These are phyloP conservation scores for Norana najaformis DNA, from an alignment of 2,888 invertebrate genomes.

Conservation along the genomic window DNA sequence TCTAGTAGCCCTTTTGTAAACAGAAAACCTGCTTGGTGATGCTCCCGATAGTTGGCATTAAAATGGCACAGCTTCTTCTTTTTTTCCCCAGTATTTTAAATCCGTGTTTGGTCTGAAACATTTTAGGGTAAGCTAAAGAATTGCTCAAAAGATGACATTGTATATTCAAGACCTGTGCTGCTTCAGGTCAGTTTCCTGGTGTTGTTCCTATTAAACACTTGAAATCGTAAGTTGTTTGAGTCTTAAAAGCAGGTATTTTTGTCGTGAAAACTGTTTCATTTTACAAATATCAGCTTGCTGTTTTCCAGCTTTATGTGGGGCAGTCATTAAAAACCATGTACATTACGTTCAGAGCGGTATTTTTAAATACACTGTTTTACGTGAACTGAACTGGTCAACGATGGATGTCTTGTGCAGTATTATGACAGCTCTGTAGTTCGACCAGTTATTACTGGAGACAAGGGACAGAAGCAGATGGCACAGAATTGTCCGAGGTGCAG, in stretches of 20 bases:
- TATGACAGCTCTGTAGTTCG: too few relatives aligned
- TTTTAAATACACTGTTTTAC: not conserved
- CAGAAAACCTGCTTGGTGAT: too few relatives aligned
- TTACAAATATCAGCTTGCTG: not conserved
- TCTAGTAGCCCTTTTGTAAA: too few relatives aligned
- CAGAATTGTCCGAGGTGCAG: too few relatives aligned
- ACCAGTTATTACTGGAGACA: too few relatives aligned
- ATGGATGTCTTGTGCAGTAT: not conserved
- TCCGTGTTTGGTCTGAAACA: not conserved
- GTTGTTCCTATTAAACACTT: not conserved
- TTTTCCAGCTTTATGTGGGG: not conserved
- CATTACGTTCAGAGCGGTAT: not conserved
- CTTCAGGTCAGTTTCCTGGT: conserved; percentile 70
- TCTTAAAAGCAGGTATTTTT: not conserved
- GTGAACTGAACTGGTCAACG: not conserved
- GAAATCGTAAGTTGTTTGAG: not conserved
- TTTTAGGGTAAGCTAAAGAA: not conserved
- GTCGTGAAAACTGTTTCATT: not conserved
- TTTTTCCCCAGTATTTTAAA: not conserved
- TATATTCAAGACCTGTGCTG: conserved; percentile 75
- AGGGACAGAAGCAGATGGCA: too few relatives aligned
- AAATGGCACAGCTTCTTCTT: not conserved
- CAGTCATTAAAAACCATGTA: not conserved
- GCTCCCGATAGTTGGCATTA: not conserved
- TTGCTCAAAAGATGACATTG: conserved; percentile 33